Evolutionary conservation across 2,797 vertebrate genomes (phyloP).

Genomic region (Melanotaenia nigrans): DNA sequence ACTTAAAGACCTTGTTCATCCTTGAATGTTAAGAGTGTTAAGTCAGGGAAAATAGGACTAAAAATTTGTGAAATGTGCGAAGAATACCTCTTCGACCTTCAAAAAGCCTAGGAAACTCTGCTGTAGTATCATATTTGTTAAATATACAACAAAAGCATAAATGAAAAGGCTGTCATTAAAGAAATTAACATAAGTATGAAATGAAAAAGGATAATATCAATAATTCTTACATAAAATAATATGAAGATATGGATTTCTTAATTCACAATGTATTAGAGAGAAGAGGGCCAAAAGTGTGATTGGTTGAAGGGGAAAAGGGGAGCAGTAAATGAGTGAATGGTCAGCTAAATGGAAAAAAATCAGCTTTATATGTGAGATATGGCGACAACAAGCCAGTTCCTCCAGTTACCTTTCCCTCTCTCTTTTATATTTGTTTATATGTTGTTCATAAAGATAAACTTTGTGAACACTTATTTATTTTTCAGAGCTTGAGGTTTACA

Average conservation of each 20-base stretch:
- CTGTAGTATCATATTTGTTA: not conserved
- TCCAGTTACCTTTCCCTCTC: no score
- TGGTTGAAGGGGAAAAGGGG: slow-evolving; percentile 40
- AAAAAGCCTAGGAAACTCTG: not conserved
- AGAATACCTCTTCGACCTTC: not conserved
- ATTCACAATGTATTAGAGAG: slow-evolving; percentile 2
- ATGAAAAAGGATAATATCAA: not conserved
- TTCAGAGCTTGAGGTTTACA: not conserved
- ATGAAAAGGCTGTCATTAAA: not conserved
- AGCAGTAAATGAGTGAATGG: slow-evolving; percentile 43
- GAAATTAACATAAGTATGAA: not conserved
- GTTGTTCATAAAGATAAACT: no score
- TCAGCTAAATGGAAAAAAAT: slow-evolving; percentile 64
- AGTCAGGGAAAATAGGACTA: not conserved
- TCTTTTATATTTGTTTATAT: no score
- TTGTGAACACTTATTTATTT: not conserved
- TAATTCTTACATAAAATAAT: not conserved
- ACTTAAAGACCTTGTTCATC: not conserved
- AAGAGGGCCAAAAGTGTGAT: slow-evolving; percentile 26
- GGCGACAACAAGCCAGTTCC: not conserved
- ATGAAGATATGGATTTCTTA: not conserved
- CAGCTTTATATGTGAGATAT: slow-evolving; percentile 47
- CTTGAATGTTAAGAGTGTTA: not conserved
- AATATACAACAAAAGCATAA: not conserved
- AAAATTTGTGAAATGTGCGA: not conserved